Evolutionary conservation across 2,113 vertebrate species (phyloP).

Genomic region (Burhinus oedicnemus): DNA sequence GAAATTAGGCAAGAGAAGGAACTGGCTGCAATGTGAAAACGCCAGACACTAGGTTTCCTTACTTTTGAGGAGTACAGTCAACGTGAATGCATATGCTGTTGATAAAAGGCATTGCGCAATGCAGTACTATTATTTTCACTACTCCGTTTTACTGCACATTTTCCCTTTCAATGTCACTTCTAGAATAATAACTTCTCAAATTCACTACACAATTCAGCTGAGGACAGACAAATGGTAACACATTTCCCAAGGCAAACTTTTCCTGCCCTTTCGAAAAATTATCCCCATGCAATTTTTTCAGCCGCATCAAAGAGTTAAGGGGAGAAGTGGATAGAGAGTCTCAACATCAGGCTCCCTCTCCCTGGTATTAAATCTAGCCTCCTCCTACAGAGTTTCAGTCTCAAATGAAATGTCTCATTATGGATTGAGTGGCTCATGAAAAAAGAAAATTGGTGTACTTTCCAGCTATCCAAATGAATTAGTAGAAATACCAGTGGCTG

Average conservation of each 20-base stretch:
- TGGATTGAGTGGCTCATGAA: neutral
- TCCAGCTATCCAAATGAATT: neutral
- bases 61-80: neutral
- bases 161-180: neutral
- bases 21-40: neutral
- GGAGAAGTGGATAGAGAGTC: neutral
- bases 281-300: neutral
- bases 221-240: neutral
- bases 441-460: neutral
- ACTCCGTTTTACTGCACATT: neutral
- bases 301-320: neutral
- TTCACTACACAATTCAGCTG: neutral
- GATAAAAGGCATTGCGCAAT: neutral
- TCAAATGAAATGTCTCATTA: neutral
- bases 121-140: neutral
- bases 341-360: neutral
- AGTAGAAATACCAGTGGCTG: neutral
- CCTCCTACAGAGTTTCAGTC: neutral
- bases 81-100: neutral
- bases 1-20: neutral
- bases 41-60: neutral
- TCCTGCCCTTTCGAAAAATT: neutral
- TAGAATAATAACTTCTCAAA: neutral
- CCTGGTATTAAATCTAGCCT: neutral
- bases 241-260: neutral